Conservation (phyloP, 2,113 vertebrate species). For the Cinclus cinclus region DNA sequence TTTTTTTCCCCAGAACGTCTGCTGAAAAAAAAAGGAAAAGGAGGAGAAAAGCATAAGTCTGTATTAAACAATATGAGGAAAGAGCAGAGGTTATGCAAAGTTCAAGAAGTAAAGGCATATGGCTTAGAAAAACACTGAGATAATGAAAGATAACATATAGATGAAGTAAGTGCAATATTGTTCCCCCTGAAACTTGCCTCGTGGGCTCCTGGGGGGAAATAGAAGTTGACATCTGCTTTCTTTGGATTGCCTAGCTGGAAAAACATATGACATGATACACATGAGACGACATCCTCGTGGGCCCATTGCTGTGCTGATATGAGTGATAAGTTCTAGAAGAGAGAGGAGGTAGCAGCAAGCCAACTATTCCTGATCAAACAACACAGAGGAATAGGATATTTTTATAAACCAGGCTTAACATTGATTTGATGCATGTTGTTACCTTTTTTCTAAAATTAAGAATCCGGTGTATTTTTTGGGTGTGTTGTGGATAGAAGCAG, state of each 20-base stretch:
- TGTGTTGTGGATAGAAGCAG: neutral
- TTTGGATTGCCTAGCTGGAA: slow-evolving; percentile 42
- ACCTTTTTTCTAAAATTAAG: neutral
- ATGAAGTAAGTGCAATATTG: slow-evolving; percentile 44
- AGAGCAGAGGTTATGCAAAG: slow-evolving; percentile 34
- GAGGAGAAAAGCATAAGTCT: neutral
- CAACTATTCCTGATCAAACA: neutral
- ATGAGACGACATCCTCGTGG: neutral
- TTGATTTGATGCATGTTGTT: neutral
- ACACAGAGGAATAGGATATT: neutral
- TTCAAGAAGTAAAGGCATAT: slow-evolving; percentile 24
- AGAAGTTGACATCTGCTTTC: neutral
- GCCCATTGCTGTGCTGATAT: neutral
- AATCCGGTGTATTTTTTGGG: neutral
- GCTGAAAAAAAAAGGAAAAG: neutral
- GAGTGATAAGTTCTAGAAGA: neutral
- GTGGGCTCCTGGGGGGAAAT: neutral
- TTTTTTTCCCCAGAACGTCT: neutral
- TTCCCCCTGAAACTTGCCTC: slow-evolving; percentile 14
- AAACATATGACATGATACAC: neutral
- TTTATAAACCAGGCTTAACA: neutral
- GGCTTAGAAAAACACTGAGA: slow-evolving; percentile 45
- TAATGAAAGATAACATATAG: slow-evolving; percentile 49
- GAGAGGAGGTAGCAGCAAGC: neutral
- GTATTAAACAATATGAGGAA: slow-evolving; percentile 39